phyloP scores from a whole-genome alignment of 2,797 vertebrate genomes.

The Diglossa cyanea region DNA sequence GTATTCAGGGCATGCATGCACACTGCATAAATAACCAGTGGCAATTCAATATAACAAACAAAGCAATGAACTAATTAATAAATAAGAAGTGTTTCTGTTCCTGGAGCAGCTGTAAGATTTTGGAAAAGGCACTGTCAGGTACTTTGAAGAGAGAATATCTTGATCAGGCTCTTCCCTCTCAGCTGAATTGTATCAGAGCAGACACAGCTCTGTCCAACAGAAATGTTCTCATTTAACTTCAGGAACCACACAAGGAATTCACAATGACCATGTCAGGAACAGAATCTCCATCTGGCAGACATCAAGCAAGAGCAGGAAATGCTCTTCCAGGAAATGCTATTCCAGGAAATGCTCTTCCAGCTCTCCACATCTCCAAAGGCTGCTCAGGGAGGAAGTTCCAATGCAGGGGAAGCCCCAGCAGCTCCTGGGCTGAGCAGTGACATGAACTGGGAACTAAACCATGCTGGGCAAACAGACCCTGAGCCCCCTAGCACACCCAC shows the following conservation, averaged over 20 bases:
- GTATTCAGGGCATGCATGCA: not conserved
- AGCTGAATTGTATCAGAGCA: not conserved
- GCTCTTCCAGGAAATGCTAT: no score
- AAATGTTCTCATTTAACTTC: not conserved
- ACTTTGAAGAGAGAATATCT: not conserved
- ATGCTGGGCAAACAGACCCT: accelerated
- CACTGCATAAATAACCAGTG: not conserved
- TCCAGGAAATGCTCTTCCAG: not conserved
- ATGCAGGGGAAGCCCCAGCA: not conserved
- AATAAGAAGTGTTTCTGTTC: not conserved
- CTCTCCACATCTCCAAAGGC: not conserved
- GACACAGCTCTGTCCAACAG: not conserved
- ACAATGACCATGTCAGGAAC: not conserved
- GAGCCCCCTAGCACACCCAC: conserved; percentile 66
- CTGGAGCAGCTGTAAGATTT: not conserved
- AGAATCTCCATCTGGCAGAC: not conserved
- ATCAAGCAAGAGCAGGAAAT: not conserved
- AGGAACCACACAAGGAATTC: not conserved
- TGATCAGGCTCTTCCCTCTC: not conserved
- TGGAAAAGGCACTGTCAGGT: not conserved
- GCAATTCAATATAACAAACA: not conserved
- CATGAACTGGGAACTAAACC: not conserved
- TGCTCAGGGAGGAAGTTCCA: not conserved
- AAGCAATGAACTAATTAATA: not conserved
- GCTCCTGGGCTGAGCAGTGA: not conserved